These are phyloP conservation scores for Conger conger DNA, from an alignment of 2,113 vertebrate genomes.

Conservation along the genomic window DNA sequence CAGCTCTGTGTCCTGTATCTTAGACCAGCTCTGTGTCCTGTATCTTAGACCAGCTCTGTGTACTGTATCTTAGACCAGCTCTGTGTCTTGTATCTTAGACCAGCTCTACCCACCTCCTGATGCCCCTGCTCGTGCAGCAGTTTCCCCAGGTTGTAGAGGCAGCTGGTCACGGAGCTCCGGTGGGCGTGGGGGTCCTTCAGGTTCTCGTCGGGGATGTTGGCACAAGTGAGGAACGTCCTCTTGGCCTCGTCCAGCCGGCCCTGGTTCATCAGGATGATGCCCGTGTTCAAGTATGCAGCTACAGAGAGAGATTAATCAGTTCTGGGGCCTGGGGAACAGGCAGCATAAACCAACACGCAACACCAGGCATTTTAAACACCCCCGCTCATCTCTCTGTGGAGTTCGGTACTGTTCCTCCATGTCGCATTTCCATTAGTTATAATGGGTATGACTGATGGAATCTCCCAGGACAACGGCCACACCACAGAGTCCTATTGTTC, in stretches of 20 bases:
- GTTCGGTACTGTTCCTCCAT: no score
- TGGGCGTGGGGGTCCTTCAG: constrained; percentile 97
- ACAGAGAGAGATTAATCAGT: constrained; percentile 9
- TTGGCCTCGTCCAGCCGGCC: constrained; percentile 89
- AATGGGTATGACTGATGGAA: no score
- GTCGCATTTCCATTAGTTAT: no score
- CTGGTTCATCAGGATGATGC: constrained; percentile 97
- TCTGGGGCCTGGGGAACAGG: no score
- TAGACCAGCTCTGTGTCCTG: not conserved
- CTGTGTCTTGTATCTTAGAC: not conserved
- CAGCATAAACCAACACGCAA: no score
- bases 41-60: not conserved
- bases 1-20: not conserved
- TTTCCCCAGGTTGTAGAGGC: constrained; percentile 96
- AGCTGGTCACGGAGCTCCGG: constrained; percentile 97
- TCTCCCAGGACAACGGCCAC: no score
- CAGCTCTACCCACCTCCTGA: constrained; percentile 78
- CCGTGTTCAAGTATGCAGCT: constrained; percentile 99
- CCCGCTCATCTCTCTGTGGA: no score
- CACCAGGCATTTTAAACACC: no score
- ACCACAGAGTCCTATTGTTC: no score
- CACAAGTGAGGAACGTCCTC: constrained; percentile 90
- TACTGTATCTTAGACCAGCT: not conserved
- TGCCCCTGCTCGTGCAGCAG: constrained; percentile 94
- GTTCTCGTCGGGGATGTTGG: constrained; percentile 97